Conservation (phyloP, 1,140 invertebrate species). For the Glomeris maerens region DNA sequence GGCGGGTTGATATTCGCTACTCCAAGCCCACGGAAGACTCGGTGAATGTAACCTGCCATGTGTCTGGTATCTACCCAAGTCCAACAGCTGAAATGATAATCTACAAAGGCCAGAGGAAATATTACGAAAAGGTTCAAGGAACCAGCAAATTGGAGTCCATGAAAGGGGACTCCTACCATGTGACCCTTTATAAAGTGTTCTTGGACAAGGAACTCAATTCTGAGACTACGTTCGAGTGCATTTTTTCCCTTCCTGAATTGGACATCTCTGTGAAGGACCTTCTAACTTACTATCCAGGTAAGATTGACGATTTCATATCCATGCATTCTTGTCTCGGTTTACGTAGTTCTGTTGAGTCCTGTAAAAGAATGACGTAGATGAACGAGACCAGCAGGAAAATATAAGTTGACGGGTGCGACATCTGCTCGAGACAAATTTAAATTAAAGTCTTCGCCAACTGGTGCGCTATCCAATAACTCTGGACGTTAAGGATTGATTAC, state of each 20-base stretch:
- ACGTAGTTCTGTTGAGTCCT: too few relatives aligned
- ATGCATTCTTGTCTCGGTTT: too few relatives aligned
- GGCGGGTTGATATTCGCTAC: background rate
- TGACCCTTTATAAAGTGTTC: background rate
- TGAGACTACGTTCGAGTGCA: background rate
- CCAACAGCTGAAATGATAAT: background rate
- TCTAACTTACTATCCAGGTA: conserved; percentile 1
- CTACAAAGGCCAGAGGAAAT: background rate
- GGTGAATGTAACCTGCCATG: background rate
- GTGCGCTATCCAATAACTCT: too few relatives aligned
- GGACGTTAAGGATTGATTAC: too few relatives aligned
- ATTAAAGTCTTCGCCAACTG: too few relatives aligned
- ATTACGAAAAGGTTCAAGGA: background rate
- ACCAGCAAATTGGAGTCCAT: background rate
- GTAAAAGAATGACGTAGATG: too few relatives aligned
- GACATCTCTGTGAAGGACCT: background rate
- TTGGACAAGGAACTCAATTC: background rate
- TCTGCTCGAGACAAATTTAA: too few relatives aligned
- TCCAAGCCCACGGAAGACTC: background rate
- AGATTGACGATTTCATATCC: background rate
- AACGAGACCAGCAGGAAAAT: too few relatives aligned
- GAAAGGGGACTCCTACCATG: background rate
- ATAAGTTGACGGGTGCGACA: too few relatives aligned
- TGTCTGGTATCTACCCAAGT: background rate
- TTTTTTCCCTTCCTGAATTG: background rate